Conservation (phyloP, 2,888 invertebrate genomes). For the Candidula unifasciata region DNA sequence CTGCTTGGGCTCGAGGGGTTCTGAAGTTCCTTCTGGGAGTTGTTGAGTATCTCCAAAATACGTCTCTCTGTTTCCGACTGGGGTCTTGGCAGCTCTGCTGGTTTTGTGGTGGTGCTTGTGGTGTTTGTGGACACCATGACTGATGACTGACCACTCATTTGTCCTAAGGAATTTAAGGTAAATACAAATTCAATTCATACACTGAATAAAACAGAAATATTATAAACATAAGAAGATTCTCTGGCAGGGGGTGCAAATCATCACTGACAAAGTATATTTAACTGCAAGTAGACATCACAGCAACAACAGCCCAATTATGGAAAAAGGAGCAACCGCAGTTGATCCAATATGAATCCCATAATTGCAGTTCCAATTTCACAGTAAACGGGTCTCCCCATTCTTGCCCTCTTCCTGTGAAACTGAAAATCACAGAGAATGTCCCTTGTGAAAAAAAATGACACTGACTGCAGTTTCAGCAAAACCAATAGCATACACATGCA, state of each 20-base stretch:
- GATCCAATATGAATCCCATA: too few relatives aligned
- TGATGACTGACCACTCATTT: constrained; percentile 30
- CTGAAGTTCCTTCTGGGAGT: constrained; percentile 58
- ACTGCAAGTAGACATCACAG: too few relatives aligned
- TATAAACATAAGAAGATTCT: not conserved
- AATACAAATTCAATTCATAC: not conserved
- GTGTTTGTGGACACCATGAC: constrained; percentile 20
- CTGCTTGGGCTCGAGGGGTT: constrained; percentile 46
- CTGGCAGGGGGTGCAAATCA: not conserved
- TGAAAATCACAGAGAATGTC: too few relatives aligned
- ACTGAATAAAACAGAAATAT: not conserved
- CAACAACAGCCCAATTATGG: too few relatives aligned
- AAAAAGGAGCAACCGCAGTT: too few relatives aligned
- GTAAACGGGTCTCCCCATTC: too few relatives aligned
- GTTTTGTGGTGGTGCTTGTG: constrained; percentile 51
- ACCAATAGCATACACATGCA: too few relatives aligned
- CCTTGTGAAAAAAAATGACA: too few relatives aligned
- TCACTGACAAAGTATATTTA: too few relatives aligned
- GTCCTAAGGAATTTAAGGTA: constrained; percentile 9
- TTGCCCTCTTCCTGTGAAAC: too few relatives aligned
- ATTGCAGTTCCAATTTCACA: too few relatives aligned
- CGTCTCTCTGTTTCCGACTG: constrained; percentile 73
- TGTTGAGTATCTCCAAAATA: constrained; percentile 71
- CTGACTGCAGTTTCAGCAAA: too few relatives aligned
- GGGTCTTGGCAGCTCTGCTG: constrained; percentile 65